phyloP scores from a whole-genome alignment of 2,113 vertebrate species.

The Struthio camelus region DNA sequence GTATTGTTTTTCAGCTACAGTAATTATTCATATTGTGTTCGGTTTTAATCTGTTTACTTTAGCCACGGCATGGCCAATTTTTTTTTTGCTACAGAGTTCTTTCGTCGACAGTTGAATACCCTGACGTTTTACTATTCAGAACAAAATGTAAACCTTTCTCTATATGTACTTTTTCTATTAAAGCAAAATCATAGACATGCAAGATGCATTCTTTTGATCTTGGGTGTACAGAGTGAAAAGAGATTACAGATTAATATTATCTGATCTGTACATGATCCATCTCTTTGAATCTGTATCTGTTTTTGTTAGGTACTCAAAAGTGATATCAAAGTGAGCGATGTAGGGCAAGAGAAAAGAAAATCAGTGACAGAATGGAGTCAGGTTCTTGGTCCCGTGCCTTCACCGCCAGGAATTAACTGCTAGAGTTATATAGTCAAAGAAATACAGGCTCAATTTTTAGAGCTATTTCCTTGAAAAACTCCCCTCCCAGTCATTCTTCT shows the following conservation, averaged over 20 bases:
- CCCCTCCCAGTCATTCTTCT: background rate
- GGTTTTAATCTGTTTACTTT: background rate
- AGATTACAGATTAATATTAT: background rate
- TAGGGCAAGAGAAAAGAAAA: background rate
- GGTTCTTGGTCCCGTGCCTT: background rate
- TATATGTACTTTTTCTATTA: rapidly evolving
- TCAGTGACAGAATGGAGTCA: rapidly evolving
- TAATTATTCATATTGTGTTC: background rate
- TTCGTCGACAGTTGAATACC: background rate
- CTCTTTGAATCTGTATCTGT: background rate
- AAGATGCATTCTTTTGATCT: background rate
- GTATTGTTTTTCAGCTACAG: background rate
- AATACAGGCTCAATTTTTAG: background rate
- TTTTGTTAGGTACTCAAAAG: background rate
- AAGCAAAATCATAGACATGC: background rate
- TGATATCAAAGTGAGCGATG: background rate
- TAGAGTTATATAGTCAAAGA: background rate
- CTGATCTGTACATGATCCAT: background rate
- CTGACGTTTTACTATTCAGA: background rate
- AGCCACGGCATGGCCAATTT: background rate
- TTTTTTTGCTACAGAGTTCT: background rate
- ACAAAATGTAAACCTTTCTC: background rate
- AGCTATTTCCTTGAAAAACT: background rate
- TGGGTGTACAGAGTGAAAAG: background rate
- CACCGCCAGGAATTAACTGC: background rate